A percentile compares a stretch with the other conserved stretches of the same genome.
These are phyloP conservation scores for Paragorgia papillata DNA, from an alignment of 92 coral and sea anemone species.

Conservation along the genomic window DNA sequence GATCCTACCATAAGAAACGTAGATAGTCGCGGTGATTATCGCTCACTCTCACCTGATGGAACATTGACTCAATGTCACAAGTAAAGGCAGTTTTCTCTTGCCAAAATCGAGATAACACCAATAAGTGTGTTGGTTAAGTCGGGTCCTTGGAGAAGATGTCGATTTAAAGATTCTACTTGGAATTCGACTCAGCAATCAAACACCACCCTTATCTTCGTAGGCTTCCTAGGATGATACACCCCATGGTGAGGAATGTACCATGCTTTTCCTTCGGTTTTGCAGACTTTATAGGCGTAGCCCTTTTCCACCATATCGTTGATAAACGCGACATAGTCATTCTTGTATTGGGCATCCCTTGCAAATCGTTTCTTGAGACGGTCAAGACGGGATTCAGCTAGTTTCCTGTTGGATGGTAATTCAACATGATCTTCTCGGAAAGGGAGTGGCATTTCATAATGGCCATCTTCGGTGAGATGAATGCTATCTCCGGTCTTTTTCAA, in stretches of 20 bases:
- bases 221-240: slow-evolving; percentile 50
- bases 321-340: slow-evolving; percentile 44
- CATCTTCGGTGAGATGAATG: slow-evolving; percentile 25
- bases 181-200: slow-evolving; percentile 45
- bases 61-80: slow-evolving; percentile 31
- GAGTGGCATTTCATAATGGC: too few species aligned
- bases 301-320: slow-evolving; percentile 53
- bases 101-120: slow-evolving; percentile 34
- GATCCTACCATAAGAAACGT: slow-evolving; percentile 18
- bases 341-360: slow-evolving; percentile 37
- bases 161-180: too few species aligned
- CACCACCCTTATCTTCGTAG: slow-evolving; percentile 35
- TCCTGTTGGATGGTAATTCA: slow-evolving; percentile 47
- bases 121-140: slow-evolving; percentile 40
- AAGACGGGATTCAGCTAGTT: too few species aligned
- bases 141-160: slow-evolving; percentile 41
- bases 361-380: slow-evolving; percentile 51
- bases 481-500: slow-evolving; percentile 23
- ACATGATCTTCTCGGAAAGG: slow-evolving; percentile 44
- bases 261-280: neutral
- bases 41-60: slow-evolving; percentile 36
- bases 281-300: slow-evolving; percentile 52
- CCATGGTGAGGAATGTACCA: slow-evolving; percentile 70
- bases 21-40: slow-evolving; percentile 28
- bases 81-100: slow-evolving; percentile 35